Conservation (phyloP, 2,113 vertebrate species). For the Pogonocichla stellata region DNA sequence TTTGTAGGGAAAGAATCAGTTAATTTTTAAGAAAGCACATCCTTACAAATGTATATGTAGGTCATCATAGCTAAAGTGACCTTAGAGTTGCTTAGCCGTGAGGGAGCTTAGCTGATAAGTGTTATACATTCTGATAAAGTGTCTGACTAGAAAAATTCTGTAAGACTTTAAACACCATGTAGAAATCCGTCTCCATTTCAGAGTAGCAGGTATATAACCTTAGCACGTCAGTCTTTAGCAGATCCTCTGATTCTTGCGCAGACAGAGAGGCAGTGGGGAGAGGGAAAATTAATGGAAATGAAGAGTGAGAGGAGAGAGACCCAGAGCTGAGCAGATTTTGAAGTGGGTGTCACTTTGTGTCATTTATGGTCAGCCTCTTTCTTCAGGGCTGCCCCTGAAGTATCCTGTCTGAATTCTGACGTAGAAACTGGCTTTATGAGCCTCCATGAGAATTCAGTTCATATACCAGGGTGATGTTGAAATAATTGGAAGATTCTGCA, state of each 20-base stretch:
- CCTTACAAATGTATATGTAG: not conserved
- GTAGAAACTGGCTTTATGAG: not conserved
- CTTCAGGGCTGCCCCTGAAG: not conserved
- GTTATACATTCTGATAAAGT: not conserved
- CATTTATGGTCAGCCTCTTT: not conserved
- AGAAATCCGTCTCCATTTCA: not conserved
- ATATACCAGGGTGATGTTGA: slow-evolving; percentile 45
- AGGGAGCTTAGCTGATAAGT: not conserved
- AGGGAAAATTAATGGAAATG: not conserved
- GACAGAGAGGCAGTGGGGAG: not conserved
- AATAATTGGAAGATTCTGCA: slow-evolving; percentile 64
- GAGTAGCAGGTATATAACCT: not conserved
- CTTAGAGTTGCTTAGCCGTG: not conserved
- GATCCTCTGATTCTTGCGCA: accelerated
- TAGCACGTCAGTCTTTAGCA: not conserved
- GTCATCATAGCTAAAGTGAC: not conserved
- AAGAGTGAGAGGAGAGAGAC: not conserved
- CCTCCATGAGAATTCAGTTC: not conserved
- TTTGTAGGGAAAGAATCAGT: not conserved
- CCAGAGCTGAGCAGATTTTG: not conserved
- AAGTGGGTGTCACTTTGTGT: not conserved
- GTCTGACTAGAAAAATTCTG: not conserved
- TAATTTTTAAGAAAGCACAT: not conserved
- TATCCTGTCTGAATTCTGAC: not conserved
- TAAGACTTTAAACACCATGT: not conserved